phyloP scores from a whole-genome alignment of 2,888 invertebrate species.

The Hypolimnas misippus region DNA sequence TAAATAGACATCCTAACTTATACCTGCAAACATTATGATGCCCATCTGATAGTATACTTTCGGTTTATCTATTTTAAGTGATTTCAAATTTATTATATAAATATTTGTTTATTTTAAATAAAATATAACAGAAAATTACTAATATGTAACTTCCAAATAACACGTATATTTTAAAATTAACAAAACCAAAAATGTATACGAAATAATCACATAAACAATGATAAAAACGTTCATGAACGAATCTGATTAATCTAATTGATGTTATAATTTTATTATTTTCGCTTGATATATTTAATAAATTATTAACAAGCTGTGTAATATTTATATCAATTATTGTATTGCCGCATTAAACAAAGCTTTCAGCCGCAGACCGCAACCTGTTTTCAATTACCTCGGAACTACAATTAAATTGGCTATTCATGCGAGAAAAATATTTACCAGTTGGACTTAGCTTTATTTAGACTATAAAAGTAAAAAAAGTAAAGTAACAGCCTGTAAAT shows the following conservation, averaged over 20 bases:
- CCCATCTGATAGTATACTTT: no score
- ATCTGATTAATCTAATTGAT: conserved; percentile 3
- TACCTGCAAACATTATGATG: no score
- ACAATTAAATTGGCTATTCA: conserved; percentile 23
- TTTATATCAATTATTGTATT: conserved; percentile 11
- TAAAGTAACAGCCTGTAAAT: no score
- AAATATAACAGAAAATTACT: no score
- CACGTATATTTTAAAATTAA: no score
- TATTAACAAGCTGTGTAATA: conserved; percentile 8
- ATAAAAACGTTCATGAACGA: not conserved
- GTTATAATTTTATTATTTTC: conserved; percentile 4
- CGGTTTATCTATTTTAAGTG: no score
- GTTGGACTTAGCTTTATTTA: not conserved
- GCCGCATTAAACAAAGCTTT: conserved; percentile 20
- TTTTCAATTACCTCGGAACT: conserved; percentile 3
- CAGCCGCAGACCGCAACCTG: conserved; percentile 23
- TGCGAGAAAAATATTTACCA: conserved; percentile 9
- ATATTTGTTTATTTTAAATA: no score
- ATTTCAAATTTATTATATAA: no score
- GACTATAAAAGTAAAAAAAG: no score
- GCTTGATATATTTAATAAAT: conserved; percentile 5
- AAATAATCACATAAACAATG: no score
- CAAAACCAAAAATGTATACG: not conserved
- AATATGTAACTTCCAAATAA: no score
- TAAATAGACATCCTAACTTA: no score